Conservation (phyloP, 2,797 vertebrate genomes). For the Sebastes melanostomus region DNA sequence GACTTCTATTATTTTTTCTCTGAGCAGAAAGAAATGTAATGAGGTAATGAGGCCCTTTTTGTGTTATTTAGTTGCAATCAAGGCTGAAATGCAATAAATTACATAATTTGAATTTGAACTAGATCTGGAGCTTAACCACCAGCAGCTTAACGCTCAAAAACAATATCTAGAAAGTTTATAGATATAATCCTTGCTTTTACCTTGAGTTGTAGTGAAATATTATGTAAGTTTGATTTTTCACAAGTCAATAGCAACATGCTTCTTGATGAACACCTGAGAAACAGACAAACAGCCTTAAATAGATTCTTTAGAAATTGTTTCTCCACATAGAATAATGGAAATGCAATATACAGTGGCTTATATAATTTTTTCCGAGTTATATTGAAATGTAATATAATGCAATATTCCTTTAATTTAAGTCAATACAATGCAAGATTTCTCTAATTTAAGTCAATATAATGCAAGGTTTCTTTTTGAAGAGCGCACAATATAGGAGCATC, state of each 20-base stretch:
- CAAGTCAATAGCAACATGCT: not conserved
- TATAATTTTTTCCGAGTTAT: not conserved
- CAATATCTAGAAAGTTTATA: not conserved
- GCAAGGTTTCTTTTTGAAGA: not conserved
- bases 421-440: not conserved
- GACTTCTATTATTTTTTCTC: not conserved
- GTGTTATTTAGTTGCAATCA: not conserved
- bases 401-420: not conserved
- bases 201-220: not conserved
- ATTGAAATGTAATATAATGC: not conserved
- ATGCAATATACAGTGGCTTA: not conserved
- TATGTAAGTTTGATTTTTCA: not conserved
- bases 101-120: not conserved
- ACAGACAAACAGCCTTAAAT: not conserved
- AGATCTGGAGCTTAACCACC: not conserved
- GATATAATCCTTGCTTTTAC: not conserved
- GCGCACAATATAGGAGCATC: not conserved
- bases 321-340: not conserved
- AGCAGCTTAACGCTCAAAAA: not conserved
- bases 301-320: not conserved
- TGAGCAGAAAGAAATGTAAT: too few species aligned
- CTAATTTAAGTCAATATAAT: not conserved
- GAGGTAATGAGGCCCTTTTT: too few species aligned
- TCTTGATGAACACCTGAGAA: constrained; percentile 3
- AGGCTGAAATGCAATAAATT: not conserved